Evolutionary conservation across 2,113 vertebrate genomes (phyloP), one percentile per base, ranked within the genome.

Genomic region (Rostratula benghalensis): DNA sequence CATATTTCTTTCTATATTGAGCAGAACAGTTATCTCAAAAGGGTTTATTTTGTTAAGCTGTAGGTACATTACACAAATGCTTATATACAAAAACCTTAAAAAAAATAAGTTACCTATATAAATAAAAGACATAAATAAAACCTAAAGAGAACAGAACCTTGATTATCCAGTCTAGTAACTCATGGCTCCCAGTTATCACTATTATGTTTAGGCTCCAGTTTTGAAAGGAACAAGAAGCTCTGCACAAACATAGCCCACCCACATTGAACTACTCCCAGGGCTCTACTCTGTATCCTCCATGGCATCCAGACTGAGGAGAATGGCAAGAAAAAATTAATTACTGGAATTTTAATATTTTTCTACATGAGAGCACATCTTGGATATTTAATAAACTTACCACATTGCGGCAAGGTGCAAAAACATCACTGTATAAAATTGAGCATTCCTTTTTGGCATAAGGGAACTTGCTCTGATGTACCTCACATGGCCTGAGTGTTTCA

Each of bases 361-460:
- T 84, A 71, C 37, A 56, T n/a, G 30, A 84, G 17, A 64, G 19
- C 9, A 51, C 57, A 64, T 61, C 68, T 83, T 37, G 28, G 53
- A 45, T 96, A 96, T 97, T 97, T 97, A 98, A 97, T 97, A 97
- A 93, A 98, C 98, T 99, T 98, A 99, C 99, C 99, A 99, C 99
- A 74, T 99, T 99, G 94, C 98, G 99, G 97, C 99, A 99, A 53
- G 99, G 98, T 93, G 99, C 99, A 97, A 99, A 99, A 82, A 99
- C 96, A 75, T 99, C 99, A 11, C 99, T 99, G 98, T 99, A 99
- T 92, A 99, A 98, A 92, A 99, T 97, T 69, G 99, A 99, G 67
- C 99, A 99, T 95, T 99, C 99, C 93, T 98, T 99, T 98, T 99
- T 99, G 95, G 99, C 99, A 53, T 99, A 99, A 35, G 99, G 99